Percentiles rank a stretch among this genome's conserved stretches.
These are phyloP conservation scores for Mythimna vitellina DNA, from an alignment of 2,888 invertebrate species.

Conservation along the genomic window DNA sequence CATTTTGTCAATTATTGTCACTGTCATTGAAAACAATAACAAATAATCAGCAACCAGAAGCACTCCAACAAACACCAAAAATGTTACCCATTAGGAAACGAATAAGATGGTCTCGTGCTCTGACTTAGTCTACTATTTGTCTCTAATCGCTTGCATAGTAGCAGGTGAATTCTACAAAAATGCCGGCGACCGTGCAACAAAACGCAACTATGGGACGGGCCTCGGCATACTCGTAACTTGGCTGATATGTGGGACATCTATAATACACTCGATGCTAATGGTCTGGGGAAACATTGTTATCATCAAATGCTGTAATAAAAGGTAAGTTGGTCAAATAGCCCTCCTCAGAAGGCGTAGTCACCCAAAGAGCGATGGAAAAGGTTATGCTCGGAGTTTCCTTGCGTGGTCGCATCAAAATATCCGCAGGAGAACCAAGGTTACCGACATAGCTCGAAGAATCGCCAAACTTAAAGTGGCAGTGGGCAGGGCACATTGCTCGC, in stretches of 20 bases:
- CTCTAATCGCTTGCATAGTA: slow-evolving; percentile 86
- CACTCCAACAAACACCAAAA: slow-evolving; percentile 34
- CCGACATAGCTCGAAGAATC: too few species aligned
- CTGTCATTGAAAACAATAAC: slow-evolving; percentile 37
- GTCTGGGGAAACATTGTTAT: slow-evolving; percentile 91
- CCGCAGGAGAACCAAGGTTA: too few species aligned
- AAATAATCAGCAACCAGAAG: slow-evolving; percentile 16
- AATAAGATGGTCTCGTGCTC: slow-evolving; percentile 64
- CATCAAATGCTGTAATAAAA: slow-evolving; percentile 89
- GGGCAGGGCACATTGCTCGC: too few species aligned
- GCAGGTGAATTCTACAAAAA: slow-evolving; percentile 91
- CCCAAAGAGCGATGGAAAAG: too few species aligned
- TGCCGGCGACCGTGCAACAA: slow-evolving; percentile 85
- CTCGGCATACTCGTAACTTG: slow-evolving; percentile 91
- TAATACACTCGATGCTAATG: slow-evolving; percentile 91
- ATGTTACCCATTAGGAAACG: slow-evolving; percentile 32
- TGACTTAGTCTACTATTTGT: slow-evolving; percentile 73
- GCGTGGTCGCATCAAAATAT: too few species aligned
- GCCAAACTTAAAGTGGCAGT: too few species aligned
- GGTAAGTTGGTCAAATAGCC: slow-evolving; percentile 78
- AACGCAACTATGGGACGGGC: slow-evolving; percentile 91
- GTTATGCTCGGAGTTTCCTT: too few species aligned
- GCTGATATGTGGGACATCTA: slow-evolving; percentile 91
- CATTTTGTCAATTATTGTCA: slow-evolving; percentile 21
- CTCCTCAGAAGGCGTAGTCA: too few species aligned